Percentiles rank a stretch among this genome's conserved stretches.
phyloP scores from a whole-genome alignment of 2,113 vertebrate species.

The Lepisosteus osseus region DNA sequence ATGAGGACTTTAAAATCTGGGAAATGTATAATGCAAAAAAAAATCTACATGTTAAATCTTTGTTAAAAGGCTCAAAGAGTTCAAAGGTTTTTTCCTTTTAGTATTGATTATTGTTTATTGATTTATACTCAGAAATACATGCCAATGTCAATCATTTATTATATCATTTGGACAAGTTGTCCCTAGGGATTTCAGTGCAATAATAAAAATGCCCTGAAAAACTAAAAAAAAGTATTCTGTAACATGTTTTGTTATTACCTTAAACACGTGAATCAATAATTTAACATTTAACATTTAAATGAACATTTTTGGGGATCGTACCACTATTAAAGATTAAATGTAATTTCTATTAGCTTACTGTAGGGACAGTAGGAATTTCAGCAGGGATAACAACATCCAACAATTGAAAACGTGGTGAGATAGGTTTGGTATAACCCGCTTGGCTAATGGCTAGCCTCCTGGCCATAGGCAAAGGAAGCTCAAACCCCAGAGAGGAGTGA shows the following conservation, averaged over 20 bases:
- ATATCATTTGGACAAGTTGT: conserved; percentile 10
- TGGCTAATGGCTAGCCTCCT: no score
- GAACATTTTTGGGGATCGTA: conserved; percentile 22
- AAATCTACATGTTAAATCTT: no score
- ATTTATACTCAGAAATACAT: conserved; percentile 25
- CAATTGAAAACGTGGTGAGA: no score
- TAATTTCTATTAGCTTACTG: conserved; percentile 23
- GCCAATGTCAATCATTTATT: conserved; percentile 23
- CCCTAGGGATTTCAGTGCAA: conserved; percentile 23
- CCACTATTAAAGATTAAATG: conserved; percentile 41
- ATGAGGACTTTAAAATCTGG: no score
- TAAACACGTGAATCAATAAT: conserved; percentile 28
- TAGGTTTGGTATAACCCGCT: no score
- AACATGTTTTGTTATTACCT: conserved; percentile 23
- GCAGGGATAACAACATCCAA: no score
- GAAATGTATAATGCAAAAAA: no score
- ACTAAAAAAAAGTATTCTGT: conserved; percentile 17
- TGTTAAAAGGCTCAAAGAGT: no score
- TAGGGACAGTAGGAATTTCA: no score
- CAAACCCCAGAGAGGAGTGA: no score
- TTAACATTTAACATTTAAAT: conserved; percentile 13
- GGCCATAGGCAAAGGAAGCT: no score
- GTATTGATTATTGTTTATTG: conserved; percentile 26
- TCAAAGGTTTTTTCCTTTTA: neutral
- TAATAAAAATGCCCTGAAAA: conserved; percentile 27